phyloP scores from a whole-genome alignment of 2,888 invertebrate genomes.

The Euplexia lucipara region DNA sequence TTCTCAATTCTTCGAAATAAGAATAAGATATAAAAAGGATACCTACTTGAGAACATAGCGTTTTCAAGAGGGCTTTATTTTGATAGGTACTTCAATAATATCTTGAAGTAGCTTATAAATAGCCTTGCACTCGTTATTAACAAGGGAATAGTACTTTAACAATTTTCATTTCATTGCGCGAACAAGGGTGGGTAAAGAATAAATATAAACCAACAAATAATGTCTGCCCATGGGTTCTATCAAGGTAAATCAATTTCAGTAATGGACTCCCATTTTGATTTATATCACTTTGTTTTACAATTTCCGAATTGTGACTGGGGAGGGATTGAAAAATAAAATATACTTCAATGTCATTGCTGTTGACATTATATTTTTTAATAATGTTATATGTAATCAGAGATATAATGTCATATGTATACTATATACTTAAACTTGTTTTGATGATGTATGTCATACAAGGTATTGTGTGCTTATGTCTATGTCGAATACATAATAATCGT shows the following conservation, averaged over 20 bases:
- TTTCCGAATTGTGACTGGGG: conserved; percentile 35
- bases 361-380: neutral
- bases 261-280: conserved; percentile 56
- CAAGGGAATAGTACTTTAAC: conserved; percentile 6
- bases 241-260: conserved; percentile 56
- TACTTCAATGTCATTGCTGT: conserved; percentile 4
- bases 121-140: conserved; percentile 4
- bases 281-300: conserved; percentile 49
- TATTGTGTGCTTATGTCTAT: too few species aligned
- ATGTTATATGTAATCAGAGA: neutral
- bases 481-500: too few species aligned
- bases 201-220: conserved; percentile 36
- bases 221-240: conserved; percentile 36
- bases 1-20: neutral
- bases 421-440: too few species aligned
- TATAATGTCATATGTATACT: too few species aligned
- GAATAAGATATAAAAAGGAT: neutral
- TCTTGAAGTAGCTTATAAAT: neutral
- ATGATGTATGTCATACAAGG: too few species aligned
- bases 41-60: neutral
- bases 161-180: conserved; percentile 25
- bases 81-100: conserved; percentile 9
- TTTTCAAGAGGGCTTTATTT: conserved; percentile 21
- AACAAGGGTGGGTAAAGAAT: conserved; percentile 25
- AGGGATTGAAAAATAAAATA: conserved; percentile 19